Evolutionary conservation across 2,888 invertebrate genomes (phyloP), one percentile per base, ranked within the genome.

Genomic region (Meghimatium bilineatum): DNA sequence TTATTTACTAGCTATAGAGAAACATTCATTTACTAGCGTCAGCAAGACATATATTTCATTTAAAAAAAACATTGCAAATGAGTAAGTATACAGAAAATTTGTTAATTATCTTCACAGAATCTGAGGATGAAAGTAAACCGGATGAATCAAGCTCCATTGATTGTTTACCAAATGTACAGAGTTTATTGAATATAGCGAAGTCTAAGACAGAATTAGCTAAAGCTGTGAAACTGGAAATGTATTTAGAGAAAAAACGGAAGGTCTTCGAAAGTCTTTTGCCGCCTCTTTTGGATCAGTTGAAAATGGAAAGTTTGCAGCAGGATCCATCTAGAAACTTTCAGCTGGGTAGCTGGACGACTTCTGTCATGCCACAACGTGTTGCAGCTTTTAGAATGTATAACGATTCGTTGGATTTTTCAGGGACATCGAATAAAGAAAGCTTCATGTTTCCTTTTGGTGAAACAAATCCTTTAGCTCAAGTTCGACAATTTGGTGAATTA

Each of bases 381-480:
- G 17, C 32, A 52, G 23, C 52, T 23, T 32, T 20, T 34, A 20
- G 23, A 32, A 8, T 34, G 6, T 52, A 49, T 52, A 20, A 20
- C 38, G 17, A 38, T 38, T 23, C 52, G 10, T 0, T 20, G 29
- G 63, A 63, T 10, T 38, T 77, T n/a, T 36, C 63, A 1, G 23
- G 32, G 12, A 36, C 23, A 14, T 77, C 66, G 36, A n/a, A 17
- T 23, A 38, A 63, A 20, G 17, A 29, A 23, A 3, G 67, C 14
- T 80, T 49, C n/a, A 80, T 80, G 38, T 71, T 49, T 56, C 34
- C 56, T 29, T 23, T 32, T 10, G 49, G 44, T 1, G 69, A 29
- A 5, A 32, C 14, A 8, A 80, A 80, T 72, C 80, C 80, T 12
- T 29, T 80, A 38, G 80, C 80, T 49, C 80, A 71, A 36, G 71